These are phyloP conservation scores for Amblyopsis rosae DNA, from an alignment of 2,113 vertebrate species.

Conservation along the genomic window DNA sequence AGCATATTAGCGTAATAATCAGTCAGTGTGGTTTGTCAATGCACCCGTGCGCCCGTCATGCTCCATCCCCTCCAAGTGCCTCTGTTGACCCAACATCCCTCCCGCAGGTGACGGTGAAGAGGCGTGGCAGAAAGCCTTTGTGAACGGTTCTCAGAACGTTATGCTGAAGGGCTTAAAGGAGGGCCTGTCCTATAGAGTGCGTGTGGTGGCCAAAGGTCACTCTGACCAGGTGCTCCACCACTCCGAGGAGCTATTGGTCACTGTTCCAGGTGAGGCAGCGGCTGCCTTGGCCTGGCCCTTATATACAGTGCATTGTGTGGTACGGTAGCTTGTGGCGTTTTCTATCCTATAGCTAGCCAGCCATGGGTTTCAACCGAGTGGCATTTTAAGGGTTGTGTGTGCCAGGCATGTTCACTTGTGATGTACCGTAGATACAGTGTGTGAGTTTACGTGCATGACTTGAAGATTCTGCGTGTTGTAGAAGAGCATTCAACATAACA, in stretches of 20 bases:
- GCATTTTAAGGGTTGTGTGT: conserved; percentile 15
- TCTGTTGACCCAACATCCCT: conserved; percentile 80
- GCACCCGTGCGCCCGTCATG: background rate
- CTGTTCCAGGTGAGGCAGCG: conserved; percentile 91
- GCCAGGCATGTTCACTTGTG: conserved; percentile 45
- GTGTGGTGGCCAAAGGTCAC: conserved; percentile 86
- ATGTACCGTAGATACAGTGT: conserved; percentile 12
- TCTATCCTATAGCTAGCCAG: conserved; percentile 17
- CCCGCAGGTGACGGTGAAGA: conserved; percentile 83
- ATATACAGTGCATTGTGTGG: conserved; percentile 30
- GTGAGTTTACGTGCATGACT: conserved; percentile 49
- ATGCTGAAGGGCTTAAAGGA: conserved; percentile 91
- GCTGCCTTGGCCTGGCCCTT: conserved; percentile 36
- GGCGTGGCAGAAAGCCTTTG: conserved; percentile 90
- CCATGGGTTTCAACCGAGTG: conserved; percentile 45
- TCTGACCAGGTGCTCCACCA: conserved; percentile 80
- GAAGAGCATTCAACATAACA: conserved; percentile 19
- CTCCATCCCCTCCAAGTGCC: conserved; percentile 22
- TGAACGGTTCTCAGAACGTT: conserved; percentile 91
- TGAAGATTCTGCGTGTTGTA: background rate
- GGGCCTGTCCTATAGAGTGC: conserved; percentile 91
- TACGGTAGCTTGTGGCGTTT: conserved; percentile 25
- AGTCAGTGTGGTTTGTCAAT: conserved; percentile 3
- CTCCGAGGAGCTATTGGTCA: conserved; percentile 89
- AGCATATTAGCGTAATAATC: conserved; percentile 1